Percentiles rank a stretch among this genome's conserved stretches.
phyloP scores from a whole-genome alignment of 2,113 vertebrate genomes.

The Aix galericulata region DNA sequence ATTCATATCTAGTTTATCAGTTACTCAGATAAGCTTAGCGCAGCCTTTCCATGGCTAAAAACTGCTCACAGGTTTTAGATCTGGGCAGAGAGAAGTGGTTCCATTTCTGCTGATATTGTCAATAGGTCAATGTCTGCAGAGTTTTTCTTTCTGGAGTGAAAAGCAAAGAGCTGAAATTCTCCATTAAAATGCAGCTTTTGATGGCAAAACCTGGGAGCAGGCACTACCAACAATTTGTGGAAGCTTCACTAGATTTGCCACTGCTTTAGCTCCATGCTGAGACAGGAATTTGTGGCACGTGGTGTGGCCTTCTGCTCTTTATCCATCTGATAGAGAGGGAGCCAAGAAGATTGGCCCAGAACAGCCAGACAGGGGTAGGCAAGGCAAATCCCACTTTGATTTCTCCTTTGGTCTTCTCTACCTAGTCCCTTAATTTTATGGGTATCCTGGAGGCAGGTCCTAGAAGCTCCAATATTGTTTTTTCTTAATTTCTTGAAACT shows the following conservation, averaged over 20 bases:
- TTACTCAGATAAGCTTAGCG: neutral
- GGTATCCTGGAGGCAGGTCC: neutral
- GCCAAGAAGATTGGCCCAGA: neutral
- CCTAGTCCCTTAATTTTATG: neutral
- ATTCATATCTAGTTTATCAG: neutral
- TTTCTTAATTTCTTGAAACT: neutral
- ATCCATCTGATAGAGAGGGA: neutral
- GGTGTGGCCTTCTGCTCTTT: neutral
- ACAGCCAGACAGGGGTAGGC: neutral
- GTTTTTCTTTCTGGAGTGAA: neutral
- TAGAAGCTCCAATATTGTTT: neutral
- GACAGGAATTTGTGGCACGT: neutral
- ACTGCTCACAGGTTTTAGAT: neutral
- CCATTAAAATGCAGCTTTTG: neutral
- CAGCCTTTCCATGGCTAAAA: neutral
- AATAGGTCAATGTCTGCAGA: neutral
- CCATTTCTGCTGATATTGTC: neutral
- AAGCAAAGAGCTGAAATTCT: neutral
- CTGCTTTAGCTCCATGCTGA: neutral
- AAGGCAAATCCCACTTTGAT: neutral
- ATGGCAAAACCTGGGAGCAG: neutral
- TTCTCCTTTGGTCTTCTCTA: neutral
- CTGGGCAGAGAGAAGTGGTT: neutral
- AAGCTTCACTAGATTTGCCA: neutral
- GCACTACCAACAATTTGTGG: neutral